Percentiles rank a stretch among this genome's conserved stretches.
phyloP scores from a whole-genome alignment of 1,140 invertebrate genomes.

The Papilio glaucus region DNA sequence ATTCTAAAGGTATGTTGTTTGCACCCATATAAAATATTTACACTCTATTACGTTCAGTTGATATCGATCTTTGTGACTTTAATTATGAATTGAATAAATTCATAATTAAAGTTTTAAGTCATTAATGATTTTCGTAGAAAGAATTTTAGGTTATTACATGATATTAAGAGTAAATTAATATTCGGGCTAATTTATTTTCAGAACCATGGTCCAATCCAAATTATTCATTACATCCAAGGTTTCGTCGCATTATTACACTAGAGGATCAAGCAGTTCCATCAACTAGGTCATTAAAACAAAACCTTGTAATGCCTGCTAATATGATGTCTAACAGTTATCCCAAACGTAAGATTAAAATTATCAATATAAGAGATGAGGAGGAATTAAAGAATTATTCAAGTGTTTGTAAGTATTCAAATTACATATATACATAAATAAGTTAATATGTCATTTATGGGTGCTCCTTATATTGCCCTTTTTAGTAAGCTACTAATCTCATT shows the following conservation, averaged over 20 bases:
- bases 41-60: background rate
- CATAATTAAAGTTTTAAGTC: background rate
- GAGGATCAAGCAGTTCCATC: conserved; percentile 55
- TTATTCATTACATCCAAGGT: conserved; percentile 53
- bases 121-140: background rate
- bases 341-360: conserved; percentile 70
- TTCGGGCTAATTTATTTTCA: conserved; percentile 45
- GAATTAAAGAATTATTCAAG: conserved; percentile 60
- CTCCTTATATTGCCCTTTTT: too few relatives aligned
- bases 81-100: too few relatives aligned
- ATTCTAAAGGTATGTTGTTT: conserved; percentile 57
- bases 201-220: conserved; percentile 54
- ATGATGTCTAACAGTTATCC: conserved; percentile 51
- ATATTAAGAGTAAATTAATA: conserved; percentile 11
- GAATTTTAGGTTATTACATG: conserved; percentile 4
- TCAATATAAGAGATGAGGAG: conserved; percentile 69
- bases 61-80: too few relatives aligned
- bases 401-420: conserved; percentile 56
- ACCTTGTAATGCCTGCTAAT: conserved; percentile 45
- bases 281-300: conserved; percentile 58
- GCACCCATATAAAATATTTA: background rate
- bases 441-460: too few relatives aligned
- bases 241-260: conserved; percentile 61
- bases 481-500: too few relatives aligned
- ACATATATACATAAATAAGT: background rate